Evolutionary conservation across 2,797 vertebrate species (phyloP).

Genomic region (Enteromius trimaculatus): DNA sequence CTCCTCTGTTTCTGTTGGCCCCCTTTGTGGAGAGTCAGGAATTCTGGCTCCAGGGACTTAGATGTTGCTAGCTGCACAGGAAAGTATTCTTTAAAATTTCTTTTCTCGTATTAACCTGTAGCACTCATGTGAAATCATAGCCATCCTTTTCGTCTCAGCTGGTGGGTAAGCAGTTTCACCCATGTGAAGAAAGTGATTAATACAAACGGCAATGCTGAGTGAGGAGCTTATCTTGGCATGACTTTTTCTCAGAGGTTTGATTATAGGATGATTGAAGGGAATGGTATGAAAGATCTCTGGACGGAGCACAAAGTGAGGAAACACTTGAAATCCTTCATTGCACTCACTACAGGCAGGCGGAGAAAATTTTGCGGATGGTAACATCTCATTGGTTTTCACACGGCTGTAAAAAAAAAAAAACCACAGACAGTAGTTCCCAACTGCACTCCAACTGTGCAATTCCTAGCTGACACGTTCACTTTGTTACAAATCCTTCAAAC

Average conservation of each 20-base stretch:
- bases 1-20: constrained; percentile 40
- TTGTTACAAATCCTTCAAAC: neutral
- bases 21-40: constrained; percentile 45
- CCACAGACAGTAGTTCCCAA: constrained; percentile 36
- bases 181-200: constrained; percentile 43
- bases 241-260: constrained; percentile 53
- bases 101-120: constrained; percentile 53
- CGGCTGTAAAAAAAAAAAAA: constrained; percentile 40
- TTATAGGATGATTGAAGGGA: constrained; percentile 48
- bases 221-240: constrained; percentile 53
- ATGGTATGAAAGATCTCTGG: constrained; percentile 51
- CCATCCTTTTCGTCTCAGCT: constrained; percentile 28
- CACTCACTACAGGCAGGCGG: constrained; percentile 10
- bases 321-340: constrained; percentile 35
- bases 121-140: constrained; percentile 49
- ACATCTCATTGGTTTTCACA: constrained; percentile 39
- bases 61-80: constrained; percentile 51
- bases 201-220: constrained; percentile 45
- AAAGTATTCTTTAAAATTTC: constrained; percentile 47
- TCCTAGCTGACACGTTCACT: constrained; percentile 15
- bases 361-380: constrained; percentile 33
- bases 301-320: constrained; percentile 40
- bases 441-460: constrained; percentile 19
- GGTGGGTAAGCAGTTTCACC: constrained; percentile 30
- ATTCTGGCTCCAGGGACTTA: constrained; percentile 52